Conservation (phyloP, 2,797 vertebrate species). For the Octomys mimax region DNA sequence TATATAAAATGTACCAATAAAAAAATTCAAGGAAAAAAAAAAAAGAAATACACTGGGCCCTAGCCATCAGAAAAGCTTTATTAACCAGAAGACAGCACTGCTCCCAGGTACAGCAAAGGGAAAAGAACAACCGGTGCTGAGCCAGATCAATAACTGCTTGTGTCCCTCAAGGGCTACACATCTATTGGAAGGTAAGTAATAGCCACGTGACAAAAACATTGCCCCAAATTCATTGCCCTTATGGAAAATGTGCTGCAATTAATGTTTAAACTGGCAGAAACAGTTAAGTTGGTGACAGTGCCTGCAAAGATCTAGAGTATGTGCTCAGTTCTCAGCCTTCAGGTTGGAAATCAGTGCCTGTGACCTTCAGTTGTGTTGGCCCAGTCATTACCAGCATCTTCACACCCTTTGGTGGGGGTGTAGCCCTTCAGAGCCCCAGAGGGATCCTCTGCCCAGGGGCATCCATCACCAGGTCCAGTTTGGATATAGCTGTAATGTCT, state of each 20-base stretch:
- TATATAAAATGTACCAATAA: no score
- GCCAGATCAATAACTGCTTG: neutral
- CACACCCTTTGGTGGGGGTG: neutral
- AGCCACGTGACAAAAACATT: neutral
- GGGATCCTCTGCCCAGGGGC: neutral
- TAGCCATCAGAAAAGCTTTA: neutral
- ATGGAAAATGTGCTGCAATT: neutral
- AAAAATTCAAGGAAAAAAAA: no score
- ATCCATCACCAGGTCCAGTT: neutral
- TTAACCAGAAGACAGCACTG: neutral
- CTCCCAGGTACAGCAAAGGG: neutral
- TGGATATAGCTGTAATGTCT: neutral
- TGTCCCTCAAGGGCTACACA: neutral
- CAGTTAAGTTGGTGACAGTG: neutral
- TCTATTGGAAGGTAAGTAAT: neutral
- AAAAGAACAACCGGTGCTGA: neutral
- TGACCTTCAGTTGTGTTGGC: neutral
- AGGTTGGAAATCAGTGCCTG: neutral
- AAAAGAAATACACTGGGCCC: neutral
- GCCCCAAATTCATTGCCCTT: neutral
- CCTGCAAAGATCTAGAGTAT: neutral
- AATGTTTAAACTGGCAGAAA: neutral
- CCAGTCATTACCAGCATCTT: neutral
- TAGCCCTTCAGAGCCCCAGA: neutral
- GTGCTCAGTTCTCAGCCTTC: neutral